phyloP scores from a whole-genome alignment of 2,888 invertebrate species.

The Habrosyne pyritoides region DNA sequence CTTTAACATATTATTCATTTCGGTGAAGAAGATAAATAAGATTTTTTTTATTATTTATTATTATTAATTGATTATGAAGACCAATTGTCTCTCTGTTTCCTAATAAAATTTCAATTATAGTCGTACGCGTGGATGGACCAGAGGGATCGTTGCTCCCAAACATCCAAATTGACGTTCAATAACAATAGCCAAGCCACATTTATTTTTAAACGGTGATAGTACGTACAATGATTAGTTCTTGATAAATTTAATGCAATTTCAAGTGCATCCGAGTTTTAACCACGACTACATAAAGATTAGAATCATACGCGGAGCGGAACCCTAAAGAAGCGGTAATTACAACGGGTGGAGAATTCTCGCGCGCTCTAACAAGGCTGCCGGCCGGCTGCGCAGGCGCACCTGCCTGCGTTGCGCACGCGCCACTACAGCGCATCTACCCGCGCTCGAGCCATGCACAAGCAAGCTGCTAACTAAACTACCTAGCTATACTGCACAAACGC shows the following conservation, averaged over 20 bases:
- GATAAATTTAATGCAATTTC: background rate
- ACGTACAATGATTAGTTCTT: background rate
- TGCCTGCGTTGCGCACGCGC: slow-evolving; percentile 54
- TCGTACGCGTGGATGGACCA: no score
- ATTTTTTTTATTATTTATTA: no score
- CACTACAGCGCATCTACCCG: slow-evolving; percentile 34
- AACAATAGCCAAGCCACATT: background rate
- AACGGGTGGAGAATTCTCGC: slow-evolving; percentile 62
- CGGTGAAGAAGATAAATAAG: no score
- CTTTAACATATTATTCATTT: no score
- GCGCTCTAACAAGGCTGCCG: slow-evolving; percentile 62
- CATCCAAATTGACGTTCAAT: background rate
- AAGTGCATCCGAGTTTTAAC: background rate
- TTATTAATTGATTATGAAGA: no score
- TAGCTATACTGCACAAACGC: background rate
- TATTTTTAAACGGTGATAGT: background rate
- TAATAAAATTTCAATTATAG: no score
- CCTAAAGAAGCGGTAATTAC: slow-evolving; percentile 63
- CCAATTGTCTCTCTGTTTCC: no score
- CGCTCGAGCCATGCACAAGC: slow-evolving; percentile 10
- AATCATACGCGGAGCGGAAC: slow-evolving; percentile 39
- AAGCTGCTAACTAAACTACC: background rate
- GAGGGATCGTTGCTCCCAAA: background rate
- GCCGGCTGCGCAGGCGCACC: slow-evolving; percentile 76
- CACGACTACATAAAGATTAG: slow-evolving; percentile 21